Percentiles rank a stretch among this genome's conserved stretches.
phyloP scores from a whole-genome alignment of 2,888 invertebrate species.

The Tiphia femorata region DNA sequence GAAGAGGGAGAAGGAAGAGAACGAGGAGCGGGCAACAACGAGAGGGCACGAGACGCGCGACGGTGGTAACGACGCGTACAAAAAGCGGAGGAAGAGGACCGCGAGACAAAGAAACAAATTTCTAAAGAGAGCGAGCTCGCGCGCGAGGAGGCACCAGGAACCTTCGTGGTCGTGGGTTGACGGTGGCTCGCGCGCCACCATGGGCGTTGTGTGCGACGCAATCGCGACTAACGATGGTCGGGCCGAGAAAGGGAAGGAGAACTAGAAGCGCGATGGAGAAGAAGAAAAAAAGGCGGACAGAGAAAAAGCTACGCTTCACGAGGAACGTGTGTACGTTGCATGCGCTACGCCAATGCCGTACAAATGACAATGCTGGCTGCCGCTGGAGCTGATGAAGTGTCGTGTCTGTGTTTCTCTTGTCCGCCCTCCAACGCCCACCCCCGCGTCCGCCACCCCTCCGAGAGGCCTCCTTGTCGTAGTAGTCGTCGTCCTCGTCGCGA shows the following conservation, averaged over 20 bases:
- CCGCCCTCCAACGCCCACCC: slow-evolving; percentile 32
- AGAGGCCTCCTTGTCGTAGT: too few species aligned
- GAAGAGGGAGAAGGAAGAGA: slow-evolving; percentile 28
- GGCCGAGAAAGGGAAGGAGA: slow-evolving; percentile 12
- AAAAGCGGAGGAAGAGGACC: slow-evolving; percentile 28
- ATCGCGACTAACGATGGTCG: slow-evolving; percentile 50
- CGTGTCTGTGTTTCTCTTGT: slow-evolving; percentile 51
- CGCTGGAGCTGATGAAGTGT: slow-evolving; percentile 64
- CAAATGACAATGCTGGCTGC: slow-evolving; percentile 63
- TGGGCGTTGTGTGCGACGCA: slow-evolving; percentile 41
- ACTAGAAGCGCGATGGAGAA: too few species aligned
- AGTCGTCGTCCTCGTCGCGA: too few species aligned
- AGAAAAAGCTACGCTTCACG: slow-evolving; percentile 44
- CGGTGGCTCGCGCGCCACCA: slow-evolving; percentile 36
- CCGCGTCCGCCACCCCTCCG: too few species aligned
- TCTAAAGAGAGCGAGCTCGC: slow-evolving; percentile 59
- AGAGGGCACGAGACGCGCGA: not conserved
- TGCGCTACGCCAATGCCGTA: too few species aligned
- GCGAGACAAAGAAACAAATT: slow-evolving; percentile 59
- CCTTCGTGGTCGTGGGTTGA: too few species aligned
- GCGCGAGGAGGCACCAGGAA: too few species aligned
- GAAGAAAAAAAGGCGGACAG: slow-evolving; percentile 28
- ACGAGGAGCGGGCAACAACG: not conserved
- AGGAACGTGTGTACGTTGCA: too few species aligned
- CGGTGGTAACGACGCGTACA: slow-evolving; percentile 24